Evolutionary conservation across 2,797 vertebrate species (phyloP), one percentile per base, ranked within the genome.

Genomic region (Crax fasciolata): DNA sequence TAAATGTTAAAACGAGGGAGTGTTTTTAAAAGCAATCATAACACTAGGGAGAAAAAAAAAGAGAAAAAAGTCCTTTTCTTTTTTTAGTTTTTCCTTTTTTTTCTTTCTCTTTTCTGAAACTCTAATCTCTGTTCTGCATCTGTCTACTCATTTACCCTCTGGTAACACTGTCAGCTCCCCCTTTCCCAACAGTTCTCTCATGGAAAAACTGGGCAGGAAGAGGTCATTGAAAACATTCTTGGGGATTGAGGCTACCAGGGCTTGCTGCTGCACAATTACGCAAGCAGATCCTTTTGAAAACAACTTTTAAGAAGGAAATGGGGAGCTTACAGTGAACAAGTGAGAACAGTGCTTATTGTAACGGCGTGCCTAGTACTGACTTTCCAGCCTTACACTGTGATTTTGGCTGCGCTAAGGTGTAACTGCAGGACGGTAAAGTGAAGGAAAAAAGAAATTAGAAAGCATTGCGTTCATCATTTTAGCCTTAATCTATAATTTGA

Each of bases 241-340:
- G 71, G 67, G 89, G 88, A 96, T 75, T 91, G 83, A 94, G 90
- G 91, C 92, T 92, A 84, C 76, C 79, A 87, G 63, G 81, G 57
- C 87, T 96, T 79, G 87, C 73, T 95, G 89, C 89, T 93, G 88
- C 62, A 89, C 78, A 88, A 91, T 97, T 96, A 95, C 39, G 87
- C 88, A 97, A 96, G 92, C 83, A 72, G 78, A 95, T 93, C 90
- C 88, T 94, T 97, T 95, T 79, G 94, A 96, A 97, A 96, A 95
- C 89, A 93, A 86, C 78, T 92, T 90, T 82, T 95, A 93, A 96
- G 90, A 96, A 96, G 93, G 93, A 95, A 96, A 94, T 74, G 67
- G 70, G 71, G 79, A 95, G 78, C 90, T 89, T 93, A 91, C 8
- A 90, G 82, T 80, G 86, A 92, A 59, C 80, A 92, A 95, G 58